Base-by-base conservation (phyloP, 2,113 vertebrate genomes). In the Hippocampus abdominalis region DNA sequence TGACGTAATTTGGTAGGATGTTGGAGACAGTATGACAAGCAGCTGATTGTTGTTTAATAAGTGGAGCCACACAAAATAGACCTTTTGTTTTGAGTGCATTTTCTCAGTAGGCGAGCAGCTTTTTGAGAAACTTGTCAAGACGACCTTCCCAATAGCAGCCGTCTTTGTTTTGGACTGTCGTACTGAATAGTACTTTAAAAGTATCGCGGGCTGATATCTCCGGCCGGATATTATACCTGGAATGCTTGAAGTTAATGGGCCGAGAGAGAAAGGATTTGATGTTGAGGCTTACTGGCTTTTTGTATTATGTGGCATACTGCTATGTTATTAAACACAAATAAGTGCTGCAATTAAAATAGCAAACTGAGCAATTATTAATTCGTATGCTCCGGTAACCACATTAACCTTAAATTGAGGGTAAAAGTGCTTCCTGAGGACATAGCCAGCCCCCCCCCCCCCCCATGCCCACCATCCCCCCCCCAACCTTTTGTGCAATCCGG, bases 371-470 rank as follows among this genome's bases (percentile, higher is more conserved):
- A 64, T 46, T 23, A 7, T 42, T 46, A 4, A 27, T 64, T 44
- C 15, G 46, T 46, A 16, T 0, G 11, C 63, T 15, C 8, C 9
- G 46, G 40, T 71, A 18, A 27, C 69, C 68, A 29, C 44, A 21
- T 8, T 36, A 4, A 57, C 68, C 32, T 70, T 44, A 21, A 21
- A 66, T 62, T 54, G 18, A 49, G 39, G 60, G 51, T 51, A 70
- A 59, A 64, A 20, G 15, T 11, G 11, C 42, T 27, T 13, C 61
- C 57, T 29, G 13, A 65, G 66, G 64, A 54, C 4, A 32, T 39
- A 3, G 46, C 3, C 21, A 53, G 40, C 39, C 4, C 3, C 1
- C 16, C 25, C 10, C 25, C 23, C 25, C 23, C 15, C 2, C 32
- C 32, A 2, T n/a, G n/a, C 32, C 5, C 4, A 42, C 4, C n/a